Base-by-base conservation (phyloP, 1,140 invertebrate species). In the Ectropis grisescens region DNA sequence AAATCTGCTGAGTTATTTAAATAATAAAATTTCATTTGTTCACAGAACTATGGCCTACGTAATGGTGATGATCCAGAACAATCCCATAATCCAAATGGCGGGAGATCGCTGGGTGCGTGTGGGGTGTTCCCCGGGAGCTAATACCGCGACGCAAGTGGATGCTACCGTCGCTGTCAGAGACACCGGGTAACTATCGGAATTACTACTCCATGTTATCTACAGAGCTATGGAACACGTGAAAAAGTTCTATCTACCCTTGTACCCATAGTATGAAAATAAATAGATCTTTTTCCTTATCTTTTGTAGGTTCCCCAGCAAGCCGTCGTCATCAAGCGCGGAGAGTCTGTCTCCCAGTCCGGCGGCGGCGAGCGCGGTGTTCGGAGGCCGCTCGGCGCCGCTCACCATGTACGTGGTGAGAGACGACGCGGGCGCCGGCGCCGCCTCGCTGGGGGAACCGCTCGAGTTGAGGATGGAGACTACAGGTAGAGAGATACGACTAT, bases 51-150 rank as follows among this genome's bases (percentile, higher is more conserved):
- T 89, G 50, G 84, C 87, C 15, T 86, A 86, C 41, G 84, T 84
- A 10, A 81, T 86, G 53, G 72, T 89, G 45, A 83, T 89, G 56
- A 80, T 89, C n/a, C 88, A 89, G 58, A 87, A 88, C 61, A 89
- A 89, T 58, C 75, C 83, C 0, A 85, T 87, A 33, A 86, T 89
- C 25, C 87, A 89, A 60, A 88, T 87, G 2, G 86, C 88, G 42
- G 86, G 86, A 0, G 88, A 89, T 61, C 82, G 88, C 10, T 81
- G 87, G 49, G 85, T 89, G 29, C 86, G 86, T 38, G 85, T 87
- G 2, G 88, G 88, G 1, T 89, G 88, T 44, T 86, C 75, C 0
- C 75, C 51, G 1, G 67, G 51, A 1, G 31, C 53, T 0, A 37
- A 85, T 7, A 78, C 84, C 9, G 66, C 61, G 16, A 71, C 75